Evolutionary conservation across 1,140 invertebrate species (phyloP), one percentile per base, ranked within the genome.

Genomic region (Rhagoletis zephyria): DNA sequence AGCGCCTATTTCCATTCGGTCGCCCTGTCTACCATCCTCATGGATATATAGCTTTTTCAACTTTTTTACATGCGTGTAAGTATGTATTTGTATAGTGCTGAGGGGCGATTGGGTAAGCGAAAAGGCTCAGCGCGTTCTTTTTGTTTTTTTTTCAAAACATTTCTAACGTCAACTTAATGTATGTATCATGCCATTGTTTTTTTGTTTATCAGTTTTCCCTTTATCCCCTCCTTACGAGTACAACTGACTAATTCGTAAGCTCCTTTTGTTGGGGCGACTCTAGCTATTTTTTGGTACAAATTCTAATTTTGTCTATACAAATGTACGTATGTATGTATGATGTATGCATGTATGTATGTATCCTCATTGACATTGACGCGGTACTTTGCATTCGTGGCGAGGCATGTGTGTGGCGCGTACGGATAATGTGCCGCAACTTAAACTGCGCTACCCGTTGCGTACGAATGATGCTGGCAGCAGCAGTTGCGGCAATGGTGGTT

Each of bases 351-450:
- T 67, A 30, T 30, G 12, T 7, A 42, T 81, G 74, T 42, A 56
- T 48, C 16, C 74, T 30, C 74, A 56, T 48, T 30, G 74, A 30
- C 48, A 81, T 59, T 81, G 74, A 59, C 48, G 48, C 74, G 48
- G 74, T n/a, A 48, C 19, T 81, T 87, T 51, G 56, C 77, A 87
- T 85, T 59, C 87, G 87, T 85, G 56, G 10, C 65, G 48, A 63
- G 16, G 10, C 87, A 85, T 85, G 88, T 14, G n/a, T 85, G 85
- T 56, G 88, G 88, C 88, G 87, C 45, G 81, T 88, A 87, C 86
- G n/a, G 10, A 45, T 63, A 30, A 51, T 74, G 56, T 87, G 64
- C 3, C 74, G 42, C 42, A 81, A 81, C 74, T 48, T 6, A 45
- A 56, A 81, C 48, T 60, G 51, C 48, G 59, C 30, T 67, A 67